Evolutionary conservation across 2,113 vertebrate genomes (phyloP), one percentile per base, ranked within the genome.

Genomic region (Tapirus terrestris): DNA sequence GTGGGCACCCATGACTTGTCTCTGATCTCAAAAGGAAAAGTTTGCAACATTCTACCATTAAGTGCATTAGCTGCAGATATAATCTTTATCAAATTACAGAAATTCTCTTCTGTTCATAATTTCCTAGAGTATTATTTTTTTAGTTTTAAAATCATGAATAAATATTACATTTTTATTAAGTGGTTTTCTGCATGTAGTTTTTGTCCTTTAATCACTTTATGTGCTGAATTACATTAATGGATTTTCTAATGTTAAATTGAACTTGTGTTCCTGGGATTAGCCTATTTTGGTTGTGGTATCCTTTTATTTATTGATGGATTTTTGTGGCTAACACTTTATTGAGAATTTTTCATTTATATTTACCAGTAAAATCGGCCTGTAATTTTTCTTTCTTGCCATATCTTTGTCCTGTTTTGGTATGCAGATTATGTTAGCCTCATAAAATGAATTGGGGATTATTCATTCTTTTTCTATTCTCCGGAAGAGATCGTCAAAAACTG

Each of bases 381-480:
- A 56, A 45, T 33, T 79, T 72, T 77, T 7, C 61, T 65, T 72
- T 70, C 72, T 85, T 68, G 58, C 27, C 25, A 5, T 58, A 51
- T 90, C 68, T 33, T 86, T 72, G 36, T 79, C 27, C 53, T 96
- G 13, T 90, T 56, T 85, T 73, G 84, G 39, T 76, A 23, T 39
- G n/a, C 36, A 60, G 65, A 14, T 72, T 79, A 53, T 79, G 29
- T 63, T 81, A 93, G 21, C 48, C 33, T 85, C 20, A 73, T 80
- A 80, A 89, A 84, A 88, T 89, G 48, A 80, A 29, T 8, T 67
- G n/a, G 45, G 29, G 45, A 33, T 95, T 95, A 60, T 83, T 87
- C 72, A 77, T 36, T 83, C 25, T 45, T 92, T 95, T 82, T 61
- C 80, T 85, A 2, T 45, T 76, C 63, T 82, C 70, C 87, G 48